Percentiles rank a stretch among this genome's conserved stretches.
Conservation (phyloP, 1,140 invertebrate species). For the Melipona quadrifasciata region DNA sequence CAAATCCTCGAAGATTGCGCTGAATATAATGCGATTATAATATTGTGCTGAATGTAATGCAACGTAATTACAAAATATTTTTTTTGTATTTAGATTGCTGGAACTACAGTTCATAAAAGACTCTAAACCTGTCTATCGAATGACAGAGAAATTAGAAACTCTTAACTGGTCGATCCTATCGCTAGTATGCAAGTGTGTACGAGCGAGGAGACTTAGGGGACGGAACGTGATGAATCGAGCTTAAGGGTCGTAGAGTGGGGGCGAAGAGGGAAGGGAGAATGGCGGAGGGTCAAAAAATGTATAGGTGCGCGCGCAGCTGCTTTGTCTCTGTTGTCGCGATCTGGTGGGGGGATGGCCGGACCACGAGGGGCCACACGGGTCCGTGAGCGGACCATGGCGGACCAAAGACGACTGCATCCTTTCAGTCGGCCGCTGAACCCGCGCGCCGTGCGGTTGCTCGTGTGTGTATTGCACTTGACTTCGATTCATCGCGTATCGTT, state of each 20-base stretch:
- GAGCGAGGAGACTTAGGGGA: constrained; percentile 2
- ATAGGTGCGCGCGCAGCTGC: constrained; percentile 80
- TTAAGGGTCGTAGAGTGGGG: constrained; percentile 57
- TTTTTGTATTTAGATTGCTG: background rate
- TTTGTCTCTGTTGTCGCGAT: constrained; percentile 76
- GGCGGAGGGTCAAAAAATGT: constrained; percentile 74
- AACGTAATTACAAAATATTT: background rate
- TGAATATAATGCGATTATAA: background rate
- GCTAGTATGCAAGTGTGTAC: constrained; percentile 24
- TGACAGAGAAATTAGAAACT: background rate
- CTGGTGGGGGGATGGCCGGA: constrained; percentile 62
- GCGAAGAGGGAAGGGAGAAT: constrained; percentile 26
- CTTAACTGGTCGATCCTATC: background rate
- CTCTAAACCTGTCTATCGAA: background rate
- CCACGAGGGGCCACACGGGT: constrained; percentile 77
- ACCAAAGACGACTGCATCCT: constrained; percentile 79
- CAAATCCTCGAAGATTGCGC: background rate
- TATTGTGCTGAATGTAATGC: background rate
- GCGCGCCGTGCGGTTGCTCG: constrained; percentile 74
- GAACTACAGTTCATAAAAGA: background rate
- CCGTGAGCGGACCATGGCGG: constrained; percentile 78
- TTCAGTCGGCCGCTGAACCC: constrained; percentile 82
- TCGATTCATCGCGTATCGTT: constrained; percentile 40
- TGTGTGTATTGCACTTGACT: constrained; percentile 46
- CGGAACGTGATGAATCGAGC: constrained; percentile 57